A percentile compares a stretch with the other conserved stretches of the same genome.
Conservation (phyloP, 2,797 vertebrate species). For the Enteromius argenteus region DNA sequence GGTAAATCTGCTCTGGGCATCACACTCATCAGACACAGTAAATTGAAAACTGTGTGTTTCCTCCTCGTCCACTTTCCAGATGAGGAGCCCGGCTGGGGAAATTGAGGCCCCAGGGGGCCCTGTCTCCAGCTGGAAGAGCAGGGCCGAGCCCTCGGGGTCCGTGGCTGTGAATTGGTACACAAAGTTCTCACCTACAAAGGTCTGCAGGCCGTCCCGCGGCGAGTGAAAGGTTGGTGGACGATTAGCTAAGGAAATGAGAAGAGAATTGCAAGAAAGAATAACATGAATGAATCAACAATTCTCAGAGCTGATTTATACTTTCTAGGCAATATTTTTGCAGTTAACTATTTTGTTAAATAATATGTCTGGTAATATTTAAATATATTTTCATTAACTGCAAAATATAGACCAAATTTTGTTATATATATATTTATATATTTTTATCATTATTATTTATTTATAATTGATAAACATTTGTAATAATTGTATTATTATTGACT, state of each 20-base stretch:
- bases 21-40: slow-evolving; percentile 80
- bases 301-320: not conserved
- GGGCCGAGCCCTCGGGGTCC: slow-evolving; percentile 84
- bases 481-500: not conserved
- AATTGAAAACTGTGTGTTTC: slow-evolving; percentile 74
- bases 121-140: slow-evolving; percentile 81
- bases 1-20: slow-evolving; percentile 76
- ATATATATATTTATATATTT: too few relatives aligned
- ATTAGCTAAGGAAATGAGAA: slow-evolving; percentile 69
- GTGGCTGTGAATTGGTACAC: slow-evolving; percentile 83
- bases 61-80: slow-evolving; percentile 79
- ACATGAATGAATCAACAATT: not conserved
- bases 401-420: not conserved
- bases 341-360: not conserved
- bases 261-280: not conserved
- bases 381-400: not conserved
- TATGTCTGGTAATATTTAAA: not conserved
- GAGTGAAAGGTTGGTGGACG: slow-evolving; percentile 79
- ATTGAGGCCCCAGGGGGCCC: slow-evolving; percentile 73
- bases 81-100: slow-evolving; percentile 84
- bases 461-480: not conserved
- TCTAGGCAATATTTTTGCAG: not conserved
- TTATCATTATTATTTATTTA: not conserved
- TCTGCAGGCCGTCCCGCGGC: slow-evolving; percentile 73
- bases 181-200: slow-evolving; percentile 85